Evolutionary conservation across 2,113 vertebrate species (phyloP).

Genomic region (Oncorhynchus mykiss): DNA sequence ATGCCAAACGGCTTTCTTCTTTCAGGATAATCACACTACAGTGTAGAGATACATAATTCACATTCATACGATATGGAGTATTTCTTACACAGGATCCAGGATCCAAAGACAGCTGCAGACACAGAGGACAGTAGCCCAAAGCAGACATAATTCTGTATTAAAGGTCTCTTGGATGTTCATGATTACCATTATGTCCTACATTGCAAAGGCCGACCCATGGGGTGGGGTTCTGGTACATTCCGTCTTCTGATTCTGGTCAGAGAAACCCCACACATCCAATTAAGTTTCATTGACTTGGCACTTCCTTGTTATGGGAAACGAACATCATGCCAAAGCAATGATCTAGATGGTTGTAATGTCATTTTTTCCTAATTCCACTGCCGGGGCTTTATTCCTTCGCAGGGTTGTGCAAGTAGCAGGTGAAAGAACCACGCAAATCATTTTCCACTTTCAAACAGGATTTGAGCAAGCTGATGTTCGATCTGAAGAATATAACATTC

Average conservation of each 20-base stretch:
- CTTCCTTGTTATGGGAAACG: conserved; percentile 21
- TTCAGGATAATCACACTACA: neutral
- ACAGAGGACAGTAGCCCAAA: neutral
- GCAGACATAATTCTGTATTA: neutral
- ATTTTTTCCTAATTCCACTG: conserved; percentile 55
- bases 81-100: neutral
- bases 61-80: neutral
- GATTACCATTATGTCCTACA: neutral
- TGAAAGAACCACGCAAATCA: conserved; percentile 40
- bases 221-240: conserved; percentile 21
- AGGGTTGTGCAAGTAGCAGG: conserved; percentile 50
- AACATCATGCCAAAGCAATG: conserved; percentile 19
- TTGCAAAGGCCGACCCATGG: conserved; percentile 16
- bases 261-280: conserved; percentile 27
- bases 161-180: neutral
- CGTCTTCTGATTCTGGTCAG: conserved; percentile 8
- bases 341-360: conserved; percentile 25
- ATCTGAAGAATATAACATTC: conserved; percentile 27
- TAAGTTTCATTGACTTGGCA: conserved; percentile 7
- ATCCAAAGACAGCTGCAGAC: neutral
- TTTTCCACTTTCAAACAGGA: neutral
- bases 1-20: neutral
- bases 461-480: neutral
- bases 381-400: conserved; percentile 47
- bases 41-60: too few relatives aligned